phyloP scores from a whole-genome alignment of 2,113 vertebrate genomes.

The Myiagra hebetior region DNA sequence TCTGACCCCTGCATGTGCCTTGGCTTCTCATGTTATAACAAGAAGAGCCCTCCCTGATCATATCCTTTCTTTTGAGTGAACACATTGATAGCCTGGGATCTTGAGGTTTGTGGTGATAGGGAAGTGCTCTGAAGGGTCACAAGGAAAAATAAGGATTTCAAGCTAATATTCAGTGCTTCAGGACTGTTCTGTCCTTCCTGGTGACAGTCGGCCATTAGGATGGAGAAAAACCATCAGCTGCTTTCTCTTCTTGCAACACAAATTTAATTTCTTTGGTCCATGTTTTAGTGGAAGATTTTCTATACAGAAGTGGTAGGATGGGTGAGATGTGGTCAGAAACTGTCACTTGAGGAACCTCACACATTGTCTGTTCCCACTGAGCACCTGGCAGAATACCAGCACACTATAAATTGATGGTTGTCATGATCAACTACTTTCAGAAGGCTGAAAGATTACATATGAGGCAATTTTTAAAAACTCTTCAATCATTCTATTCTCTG shows the following conservation, averaged over 20 bases:
- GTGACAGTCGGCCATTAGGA: background rate
- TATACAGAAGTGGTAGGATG: background rate
- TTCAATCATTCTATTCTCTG: background rate
- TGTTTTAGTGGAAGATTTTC: background rate
- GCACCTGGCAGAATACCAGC: background rate
- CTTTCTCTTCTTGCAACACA: background rate
- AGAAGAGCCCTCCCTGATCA: background rate
- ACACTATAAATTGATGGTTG: background rate
- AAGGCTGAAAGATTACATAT: background rate
- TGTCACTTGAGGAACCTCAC: background rate
- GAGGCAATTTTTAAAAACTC: background rate
- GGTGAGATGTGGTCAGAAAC: background rate
- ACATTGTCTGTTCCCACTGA: background rate
- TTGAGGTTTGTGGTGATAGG: background rate
- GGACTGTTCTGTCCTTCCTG: background rate
- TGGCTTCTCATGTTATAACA: background rate
- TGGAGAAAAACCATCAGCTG: background rate
- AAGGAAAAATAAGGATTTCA: background rate
- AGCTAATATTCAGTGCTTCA: background rate
- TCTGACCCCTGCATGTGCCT: fast-evolving
- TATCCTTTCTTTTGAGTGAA: background rate
- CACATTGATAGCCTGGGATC: background rate
- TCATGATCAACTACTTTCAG: background rate
- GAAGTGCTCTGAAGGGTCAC: background rate
- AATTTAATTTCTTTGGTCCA: background rate